These are phyloP conservation scores for Ctenochaetus hawaiiensis DNA, from an alignment of 2,797 vertebrate genomes.

Conservation along the genomic window DNA sequence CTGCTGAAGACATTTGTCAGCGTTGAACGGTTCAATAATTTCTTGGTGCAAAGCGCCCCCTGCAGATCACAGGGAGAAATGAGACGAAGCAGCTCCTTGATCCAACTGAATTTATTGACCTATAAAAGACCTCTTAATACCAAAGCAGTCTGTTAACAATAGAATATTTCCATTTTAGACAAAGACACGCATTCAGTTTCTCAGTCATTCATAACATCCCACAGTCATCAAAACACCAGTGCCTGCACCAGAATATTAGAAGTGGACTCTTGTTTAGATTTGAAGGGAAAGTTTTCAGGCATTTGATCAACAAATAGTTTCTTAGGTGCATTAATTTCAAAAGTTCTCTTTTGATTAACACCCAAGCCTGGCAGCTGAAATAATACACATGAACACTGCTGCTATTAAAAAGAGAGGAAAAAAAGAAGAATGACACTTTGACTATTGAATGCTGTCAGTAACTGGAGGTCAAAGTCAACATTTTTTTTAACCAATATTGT, in stretches of 20 bases:
- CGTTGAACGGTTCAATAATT: constrained; percentile 7
- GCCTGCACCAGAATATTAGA: constrained; percentile 74
- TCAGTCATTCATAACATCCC: constrained; percentile 36
- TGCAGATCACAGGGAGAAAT: constrained; percentile 53
- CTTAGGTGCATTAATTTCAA: background rate
- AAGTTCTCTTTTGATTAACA: constrained; percentile 21
- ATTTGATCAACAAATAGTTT: constrained; percentile 14
- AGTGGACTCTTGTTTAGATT: constrained; percentile 31
- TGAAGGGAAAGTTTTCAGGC: constrained; percentile 21
- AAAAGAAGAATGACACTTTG: background rate
- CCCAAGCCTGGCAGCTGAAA: constrained; percentile 20
- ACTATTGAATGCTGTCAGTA: background rate
- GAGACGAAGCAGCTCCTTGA: background rate
- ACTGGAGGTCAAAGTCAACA: background rate
- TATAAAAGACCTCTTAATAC: constrained; percentile 52
- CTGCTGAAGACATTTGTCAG: constrained; percentile 18
- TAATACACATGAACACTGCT: constrained; percentile 17
- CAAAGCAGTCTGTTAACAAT: constrained; percentile 28
- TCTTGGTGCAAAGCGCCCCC: constrained; percentile 69
- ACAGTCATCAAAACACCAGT: constrained; percentile 65
- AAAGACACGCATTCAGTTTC: constrained; percentile 23
- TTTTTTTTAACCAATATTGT: constrained; percentile 1
- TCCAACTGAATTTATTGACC: constrained; percentile 68
- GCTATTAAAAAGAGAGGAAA: constrained; percentile 1
- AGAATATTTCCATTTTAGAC: constrained; percentile 13